Conservation (phyloP, 2,888 invertebrate genomes). For the Noctua janthina region DNA sequence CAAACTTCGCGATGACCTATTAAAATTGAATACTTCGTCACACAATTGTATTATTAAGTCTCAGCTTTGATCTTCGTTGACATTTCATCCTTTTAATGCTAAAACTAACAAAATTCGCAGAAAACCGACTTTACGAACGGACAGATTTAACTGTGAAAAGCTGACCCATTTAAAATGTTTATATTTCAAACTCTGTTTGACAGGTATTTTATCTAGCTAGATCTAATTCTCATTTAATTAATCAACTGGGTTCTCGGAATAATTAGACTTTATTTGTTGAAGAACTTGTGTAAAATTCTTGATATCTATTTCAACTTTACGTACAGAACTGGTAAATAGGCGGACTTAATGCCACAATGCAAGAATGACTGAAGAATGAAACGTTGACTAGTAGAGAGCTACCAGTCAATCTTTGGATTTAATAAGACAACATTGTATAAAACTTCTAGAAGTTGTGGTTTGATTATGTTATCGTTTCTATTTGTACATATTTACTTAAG, state of each 20-base stretch:
- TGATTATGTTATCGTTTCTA: too few relatives aligned
- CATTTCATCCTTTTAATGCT: constrained; percentile 11
- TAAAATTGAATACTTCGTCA: not conserved
- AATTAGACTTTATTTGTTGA: not conserved
- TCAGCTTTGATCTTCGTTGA: constrained; percentile 14
- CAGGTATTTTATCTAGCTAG: not conserved
- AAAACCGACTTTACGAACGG: constrained; percentile 4
- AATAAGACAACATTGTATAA: too few relatives aligned
- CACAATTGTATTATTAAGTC: constrained; percentile 2
- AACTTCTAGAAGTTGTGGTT: too few relatives aligned
- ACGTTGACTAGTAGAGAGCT: too few relatives aligned
- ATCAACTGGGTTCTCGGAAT: not conserved
- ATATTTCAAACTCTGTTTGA: constrained; percentile 9
- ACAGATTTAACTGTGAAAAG: constrained; percentile 3
- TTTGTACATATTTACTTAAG: too few relatives aligned
- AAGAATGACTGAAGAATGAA: too few relatives aligned
- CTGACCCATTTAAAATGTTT: constrained; percentile 29
- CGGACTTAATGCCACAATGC: too few relatives aligned
- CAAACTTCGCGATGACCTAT: not conserved
- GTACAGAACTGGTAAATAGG: not conserved
- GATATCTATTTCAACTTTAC: not conserved
- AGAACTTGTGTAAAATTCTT: not conserved
- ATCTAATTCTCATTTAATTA: constrained; percentile 9
- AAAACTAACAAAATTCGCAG: constrained; percentile 25
- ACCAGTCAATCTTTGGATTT: too few relatives aligned